Evolutionary conservation across 2,797 vertebrate genomes (phyloP).

Genomic region (Syndactyla subalaris): DNA sequence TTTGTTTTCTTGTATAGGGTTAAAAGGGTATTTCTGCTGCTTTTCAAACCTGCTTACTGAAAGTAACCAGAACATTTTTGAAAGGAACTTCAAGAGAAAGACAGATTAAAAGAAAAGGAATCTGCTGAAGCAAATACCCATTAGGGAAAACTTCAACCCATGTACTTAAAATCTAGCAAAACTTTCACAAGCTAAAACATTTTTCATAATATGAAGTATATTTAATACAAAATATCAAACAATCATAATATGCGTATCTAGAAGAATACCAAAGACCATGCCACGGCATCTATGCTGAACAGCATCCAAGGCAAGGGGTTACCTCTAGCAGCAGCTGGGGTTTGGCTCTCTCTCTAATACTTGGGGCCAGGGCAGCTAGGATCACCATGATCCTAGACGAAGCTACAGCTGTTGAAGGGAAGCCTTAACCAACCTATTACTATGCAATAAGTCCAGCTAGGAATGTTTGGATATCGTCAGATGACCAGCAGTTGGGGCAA

Average conservation of each 20-base stretch:
- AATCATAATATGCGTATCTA: not conserved
- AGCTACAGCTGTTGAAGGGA: not conserved
- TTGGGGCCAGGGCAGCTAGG: not conserved
- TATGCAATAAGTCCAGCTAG: not conserved
- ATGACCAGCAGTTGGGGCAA: not conserved
- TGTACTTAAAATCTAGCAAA: not conserved
- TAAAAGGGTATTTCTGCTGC: conserved; percentile 39
- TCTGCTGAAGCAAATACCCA: not conserved
- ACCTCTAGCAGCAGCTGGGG: not conserved
- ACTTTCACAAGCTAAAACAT: not conserved
- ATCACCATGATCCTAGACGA: not conserved
- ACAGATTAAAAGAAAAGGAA: conserved; percentile 12
- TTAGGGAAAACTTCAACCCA: not conserved
- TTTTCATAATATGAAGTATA: not conserved
- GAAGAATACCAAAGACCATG: not conserved
- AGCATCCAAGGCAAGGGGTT: not conserved
- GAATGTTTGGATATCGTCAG: not conserved
- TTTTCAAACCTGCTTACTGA: conserved; percentile 31
- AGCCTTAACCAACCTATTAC: not conserved
- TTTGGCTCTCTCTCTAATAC: not conserved
- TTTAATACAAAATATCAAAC: not conserved
- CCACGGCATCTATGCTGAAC: fast-evolving
- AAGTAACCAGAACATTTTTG: conserved; percentile 8
- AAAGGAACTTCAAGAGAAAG: conserved; percentile 34
- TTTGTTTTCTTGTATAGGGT: conserved; percentile 33